Conservation (phyloP, 1,140 invertebrate species). For the Drosophila oshimai region DNA sequence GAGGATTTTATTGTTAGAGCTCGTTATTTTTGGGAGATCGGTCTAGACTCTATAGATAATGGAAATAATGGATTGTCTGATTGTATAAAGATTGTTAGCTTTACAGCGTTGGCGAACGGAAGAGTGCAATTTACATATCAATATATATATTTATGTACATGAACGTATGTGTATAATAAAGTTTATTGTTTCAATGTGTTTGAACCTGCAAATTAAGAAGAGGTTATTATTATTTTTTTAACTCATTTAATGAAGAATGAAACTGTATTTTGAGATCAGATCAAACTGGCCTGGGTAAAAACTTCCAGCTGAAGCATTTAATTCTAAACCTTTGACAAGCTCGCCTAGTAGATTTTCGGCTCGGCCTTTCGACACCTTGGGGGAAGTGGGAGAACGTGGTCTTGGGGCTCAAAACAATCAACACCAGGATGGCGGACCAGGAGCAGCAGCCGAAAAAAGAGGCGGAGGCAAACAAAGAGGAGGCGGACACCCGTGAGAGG, state of each 20-base stretch:
- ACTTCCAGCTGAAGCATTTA: slow-evolving; percentile 9
- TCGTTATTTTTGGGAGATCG: slow-evolving; percentile 25
- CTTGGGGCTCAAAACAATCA: not conserved
- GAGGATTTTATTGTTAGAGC: slow-evolving; percentile 41
- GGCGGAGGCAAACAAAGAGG: not conserved
- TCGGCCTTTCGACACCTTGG: slow-evolving; percentile 37
- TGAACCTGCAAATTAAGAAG: slow-evolving; percentile 2
- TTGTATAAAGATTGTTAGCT: slow-evolving; percentile 63
- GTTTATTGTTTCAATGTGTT: slow-evolving; percentile 72
- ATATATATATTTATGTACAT: slow-evolving; percentile 55
- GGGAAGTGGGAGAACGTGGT: slow-evolving; percentile 11
- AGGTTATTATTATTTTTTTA: too few species aligned
- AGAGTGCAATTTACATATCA: slow-evolving; percentile 42
- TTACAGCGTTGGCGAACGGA: slow-evolving; percentile 22
- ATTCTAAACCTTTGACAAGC: not conserved
- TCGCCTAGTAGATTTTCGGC: slow-evolving; percentile 2
- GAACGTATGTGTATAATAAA: slow-evolving; percentile 62
- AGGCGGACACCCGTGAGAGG: not conserved
- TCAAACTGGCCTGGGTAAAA: not conserved
- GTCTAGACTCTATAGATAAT: not conserved
- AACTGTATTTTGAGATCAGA: not conserved
- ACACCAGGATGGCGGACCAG: slow-evolving; percentile 23
- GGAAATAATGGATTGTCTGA: slow-evolving; percentile 47
- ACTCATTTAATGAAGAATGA: too few species aligned
- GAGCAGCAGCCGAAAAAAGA: not conserved